Evolutionary conservation across 2,113 vertebrate species (phyloP), one percentile per base, ranked within the genome.

Genomic region (Neogobius melanostomus): DNA sequence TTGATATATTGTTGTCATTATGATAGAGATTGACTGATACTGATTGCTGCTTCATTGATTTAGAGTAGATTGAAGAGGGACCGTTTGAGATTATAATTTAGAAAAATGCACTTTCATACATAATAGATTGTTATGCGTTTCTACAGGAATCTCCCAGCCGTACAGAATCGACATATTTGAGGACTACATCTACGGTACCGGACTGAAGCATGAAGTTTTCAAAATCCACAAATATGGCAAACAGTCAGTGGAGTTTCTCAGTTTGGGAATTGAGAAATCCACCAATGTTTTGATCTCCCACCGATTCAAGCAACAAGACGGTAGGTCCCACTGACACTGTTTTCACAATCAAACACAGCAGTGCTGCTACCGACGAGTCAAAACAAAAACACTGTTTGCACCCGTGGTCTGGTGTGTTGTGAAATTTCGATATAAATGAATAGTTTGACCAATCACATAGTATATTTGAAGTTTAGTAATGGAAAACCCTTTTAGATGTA

Each of bases 81-180:
- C 28, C 4, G 28, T 36, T 36, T 36, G 3, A 36, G 28, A 36
- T 36, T 36, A 36, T 36, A 36, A 4, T 36, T 36, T 5, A 36
- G 28, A 36, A 3, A 36, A 4, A 4, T 36, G 28, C 28, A 43
- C 28, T 8, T 60, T 6, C 60, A 59, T 43, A 43, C 4, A 46
- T 71, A 44, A 36, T 36, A 64, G 81, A 75, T 87, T 60, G 15
- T 8, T 8, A 53, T 28, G 53, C 1, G 59, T 52, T 72, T 74
- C 7, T 82, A 68, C 84, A 98, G 97, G 98, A 64, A 94, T 98
- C 69, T 89, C 95, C 14, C 95, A 98, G 80, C 98, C 98, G 43
- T 96, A 98, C 64, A 95, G 95, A 83, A 98, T 98, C 80, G 95
- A 98, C 79, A 62, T 98, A 88, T 99, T 98, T 93, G 96, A 98